Percentiles rank a stretch among this genome's conserved stretches.
These are phyloP conservation scores for Salvelinus fontinalis DNA, from an alignment of 2,113 vertebrate species.

Conservation along the genomic window DNA sequence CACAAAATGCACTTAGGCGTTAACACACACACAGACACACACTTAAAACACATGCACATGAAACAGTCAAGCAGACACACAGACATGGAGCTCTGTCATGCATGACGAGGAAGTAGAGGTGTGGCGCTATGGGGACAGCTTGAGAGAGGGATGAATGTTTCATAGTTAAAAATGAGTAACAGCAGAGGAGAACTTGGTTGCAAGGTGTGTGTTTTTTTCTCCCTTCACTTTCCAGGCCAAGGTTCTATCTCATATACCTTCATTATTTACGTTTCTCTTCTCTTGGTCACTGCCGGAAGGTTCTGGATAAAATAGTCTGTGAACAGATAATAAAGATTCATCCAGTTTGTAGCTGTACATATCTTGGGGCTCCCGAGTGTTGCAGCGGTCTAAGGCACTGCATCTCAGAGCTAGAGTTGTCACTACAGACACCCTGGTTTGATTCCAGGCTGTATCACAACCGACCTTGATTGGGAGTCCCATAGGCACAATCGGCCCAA, in stretches of 20 bases:
- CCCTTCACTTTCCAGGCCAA: slow-evolving; percentile 34
- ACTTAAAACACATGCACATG: no score
- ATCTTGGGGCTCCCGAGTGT: no score
- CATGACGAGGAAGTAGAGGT: no score
- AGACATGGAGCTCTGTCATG: background rate
- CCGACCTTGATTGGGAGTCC: no score
- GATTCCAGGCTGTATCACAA: no score
- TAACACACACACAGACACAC: background rate
- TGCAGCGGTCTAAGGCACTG: no score
- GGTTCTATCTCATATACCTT: slow-evolving; percentile 40
- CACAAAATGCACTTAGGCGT: background rate
- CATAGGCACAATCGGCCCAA: no score
- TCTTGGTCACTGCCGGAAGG: slow-evolving; percentile 34
- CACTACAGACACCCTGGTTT: no score
- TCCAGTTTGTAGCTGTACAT: background rate
- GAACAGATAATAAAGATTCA: slow-evolving; percentile 15
- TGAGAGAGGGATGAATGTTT: no score
- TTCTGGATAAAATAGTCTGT: slow-evolving; percentile 28
- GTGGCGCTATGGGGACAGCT: no score
- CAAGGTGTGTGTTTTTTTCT: slow-evolving; percentile 7
- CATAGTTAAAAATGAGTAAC: slow-evolving; percentile 12
- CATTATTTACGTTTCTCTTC: background rate
- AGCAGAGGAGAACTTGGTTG: slow-evolving; percentile 21
- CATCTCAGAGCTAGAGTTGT: no score
- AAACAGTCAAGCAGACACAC: background rate